Evolutionary conservation across 2,888 invertebrate species (phyloP).

Genomic region (Osmoderma eremita): DNA sequence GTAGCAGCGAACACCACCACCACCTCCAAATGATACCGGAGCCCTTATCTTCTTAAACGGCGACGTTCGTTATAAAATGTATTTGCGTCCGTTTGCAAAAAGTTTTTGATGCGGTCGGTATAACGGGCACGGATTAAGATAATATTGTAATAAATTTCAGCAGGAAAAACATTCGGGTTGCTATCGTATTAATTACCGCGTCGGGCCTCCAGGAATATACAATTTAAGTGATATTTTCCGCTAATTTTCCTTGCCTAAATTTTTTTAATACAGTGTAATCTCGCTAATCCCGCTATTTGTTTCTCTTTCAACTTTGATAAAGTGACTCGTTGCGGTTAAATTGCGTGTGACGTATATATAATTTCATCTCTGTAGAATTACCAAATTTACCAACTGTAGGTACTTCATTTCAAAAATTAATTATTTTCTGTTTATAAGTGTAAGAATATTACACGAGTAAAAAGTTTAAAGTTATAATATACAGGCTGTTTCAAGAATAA

Average conservation of each 20-base stretch:
- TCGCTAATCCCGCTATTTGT: constrained; percentile 5
- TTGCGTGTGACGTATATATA: not conserved
- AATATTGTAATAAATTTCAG: constrained; percentile 31
- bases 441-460: too few species aligned
- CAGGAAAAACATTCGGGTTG: constrained; percentile 23
- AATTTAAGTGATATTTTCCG: constrained; percentile 27
- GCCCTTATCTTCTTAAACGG: constrained; percentile 33
- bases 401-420: too few species aligned
- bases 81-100: constrained; percentile 36
- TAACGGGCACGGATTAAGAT: constrained; percentile 33
- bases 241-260: constrained; percentile 11
- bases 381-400: too few species aligned
- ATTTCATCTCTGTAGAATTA: too few species aligned
- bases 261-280: constrained; percentile 21
- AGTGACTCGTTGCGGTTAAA: not conserved
- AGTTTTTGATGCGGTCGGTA: constrained; percentile 36
- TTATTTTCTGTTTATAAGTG: too few species aligned
- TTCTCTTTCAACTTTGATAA: constrained; percentile 9
- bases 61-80: constrained; percentile 36
- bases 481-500: too few species aligned
- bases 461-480: too few species aligned
- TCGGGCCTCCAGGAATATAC: constrained; percentile 5
- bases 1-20: constrained; percentile 23
- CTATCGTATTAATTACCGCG: constrained; percentile 28
- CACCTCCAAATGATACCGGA: constrained; percentile 11